phyloP scores from a whole-genome alignment of 2,797 vertebrate genomes.

The Gastrophryne carolinensis region DNA sequence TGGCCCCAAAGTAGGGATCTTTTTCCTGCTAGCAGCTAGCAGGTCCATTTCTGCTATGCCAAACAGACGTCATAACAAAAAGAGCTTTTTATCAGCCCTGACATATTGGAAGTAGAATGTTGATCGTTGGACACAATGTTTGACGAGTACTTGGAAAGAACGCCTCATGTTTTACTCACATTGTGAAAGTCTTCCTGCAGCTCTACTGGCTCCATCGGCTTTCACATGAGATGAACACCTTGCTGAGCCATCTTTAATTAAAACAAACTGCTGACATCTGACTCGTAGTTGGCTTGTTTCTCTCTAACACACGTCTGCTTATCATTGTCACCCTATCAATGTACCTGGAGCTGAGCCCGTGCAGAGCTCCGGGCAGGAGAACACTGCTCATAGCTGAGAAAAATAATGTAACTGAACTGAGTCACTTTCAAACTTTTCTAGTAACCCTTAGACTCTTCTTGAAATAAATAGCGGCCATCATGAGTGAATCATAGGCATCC shows the following conservation, averaged over 20 bases:
- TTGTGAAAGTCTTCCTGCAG: constrained; percentile 10
- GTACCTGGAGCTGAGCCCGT: background rate
- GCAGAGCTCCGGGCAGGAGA: too few relatives aligned
- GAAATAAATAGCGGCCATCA: too few relatives aligned
- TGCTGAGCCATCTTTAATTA: constrained; percentile 8
- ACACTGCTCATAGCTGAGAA: too few relatives aligned
- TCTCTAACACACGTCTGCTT: constrained; percentile 10
- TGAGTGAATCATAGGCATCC: too few relatives aligned
- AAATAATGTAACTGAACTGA: too few relatives aligned
- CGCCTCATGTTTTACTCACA: constrained; percentile 9
- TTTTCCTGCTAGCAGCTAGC: background rate
- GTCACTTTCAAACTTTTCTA: too few relatives aligned
- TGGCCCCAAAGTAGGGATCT: too few relatives aligned
- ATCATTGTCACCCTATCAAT: constrained; percentile 22
- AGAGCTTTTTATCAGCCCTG: background rate
- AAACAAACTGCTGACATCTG: constrained; percentile 30
- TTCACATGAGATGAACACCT: constrained; percentile 8
- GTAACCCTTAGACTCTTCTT: too few relatives aligned
- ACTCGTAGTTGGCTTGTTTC: constrained; percentile 13
- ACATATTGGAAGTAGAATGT: background rate
- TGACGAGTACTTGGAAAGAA: constrained; percentile 3
- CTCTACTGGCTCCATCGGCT: background rate
- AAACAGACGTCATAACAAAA: background rate
- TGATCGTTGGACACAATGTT: background rate
- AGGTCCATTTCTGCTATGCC: background rate